Percentiles rank a stretch among this genome's conserved stretches.
phyloP scores from a whole-genome alignment of 2,113 vertebrate genomes.

The Peromyscus californicus region DNA sequence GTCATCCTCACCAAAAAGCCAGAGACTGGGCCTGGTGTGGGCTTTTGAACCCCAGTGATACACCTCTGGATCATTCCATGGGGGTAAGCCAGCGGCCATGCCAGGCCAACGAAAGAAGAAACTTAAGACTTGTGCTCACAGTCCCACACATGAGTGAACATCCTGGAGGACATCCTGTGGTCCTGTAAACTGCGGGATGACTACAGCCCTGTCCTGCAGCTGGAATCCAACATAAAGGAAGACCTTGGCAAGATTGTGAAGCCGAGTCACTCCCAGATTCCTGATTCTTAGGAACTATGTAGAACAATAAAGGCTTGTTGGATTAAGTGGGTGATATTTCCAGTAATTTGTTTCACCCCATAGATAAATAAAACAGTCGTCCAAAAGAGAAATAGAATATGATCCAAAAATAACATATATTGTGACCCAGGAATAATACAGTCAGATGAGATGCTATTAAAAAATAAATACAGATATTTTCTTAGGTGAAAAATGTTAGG shows the following conservation, averaged over 20 bases:
- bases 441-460: constrained; percentile 38
- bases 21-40: too few species aligned
- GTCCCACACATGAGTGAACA: not conserved
- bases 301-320: constrained; percentile 9
- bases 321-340: constrained; percentile 38
- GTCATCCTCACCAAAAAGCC: too few species aligned
- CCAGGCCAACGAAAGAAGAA: not conserved
- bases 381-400: constrained; percentile 26
- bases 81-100: not conserved
- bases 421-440: constrained; percentile 49
- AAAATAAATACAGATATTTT: constrained; percentile 46
- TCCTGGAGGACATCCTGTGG: not conserved
- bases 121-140: not conserved
- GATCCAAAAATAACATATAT: constrained; percentile 50
- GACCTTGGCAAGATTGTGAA: not conserved
- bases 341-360: not conserved
- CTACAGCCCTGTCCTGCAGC: not conserved
- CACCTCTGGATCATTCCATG: not conserved
- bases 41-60: too few species aligned
- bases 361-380: constrained; percentile 24
- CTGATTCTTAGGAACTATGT: constrained; percentile 1
- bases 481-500: constrained; percentile 1
- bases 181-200: not conserved
- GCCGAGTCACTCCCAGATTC: not conserved
- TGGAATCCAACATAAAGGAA: not conserved